Base-by-base conservation (phyloP, 2,888 invertebrate species). In the Thera obeliscata region DNA sequence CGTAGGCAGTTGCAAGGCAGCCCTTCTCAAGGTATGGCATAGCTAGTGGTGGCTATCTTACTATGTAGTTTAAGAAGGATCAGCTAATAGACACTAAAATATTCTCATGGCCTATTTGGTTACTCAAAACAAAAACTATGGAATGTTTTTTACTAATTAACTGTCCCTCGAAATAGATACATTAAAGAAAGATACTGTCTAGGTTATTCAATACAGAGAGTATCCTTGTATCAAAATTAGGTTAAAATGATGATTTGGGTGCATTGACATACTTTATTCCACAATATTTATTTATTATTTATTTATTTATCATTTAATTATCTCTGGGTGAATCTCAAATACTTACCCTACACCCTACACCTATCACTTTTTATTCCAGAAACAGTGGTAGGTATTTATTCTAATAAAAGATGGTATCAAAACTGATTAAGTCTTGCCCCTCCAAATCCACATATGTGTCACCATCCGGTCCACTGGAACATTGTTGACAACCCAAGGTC, bases 1-100 rank as follows among this genome's bases (percentile, higher is more conserved):
- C 96, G 98, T 86, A 97, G 96, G 94, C 96, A 96, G 94, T 91
- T 93, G 94, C 94, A 93, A 93, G 94, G 86, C 84, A 90, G 85
- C 86, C 69, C 87, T 86, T 78, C 89, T 83, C 87, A 89, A 88
- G 90, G 93, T 91, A 52, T 2, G 2, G 6, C 36, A 33, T 33
- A 2, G 9, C 43, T 9, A 46, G 9, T 9, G 6, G 43, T 0
- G n/a, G n/a, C 43, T 46, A 46, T 46, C 2, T 46, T 7, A 46
- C 43, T 46, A 46, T 9, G 43, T 46, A 46, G 43, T 46, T 5
- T 50, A 12, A 50, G 12, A 7, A 41, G 22, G 22, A 5, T 41
- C 6, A 4, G 41, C 41, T 41, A 7, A 22, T 22, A 22, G 22
- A 22, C 22, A 22, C 22, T 22, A 22, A 22, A 22, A 22, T 22